Conservation (phyloP, 2,888 invertebrate genomes). For the Drosophila paranaensis region DNA sequence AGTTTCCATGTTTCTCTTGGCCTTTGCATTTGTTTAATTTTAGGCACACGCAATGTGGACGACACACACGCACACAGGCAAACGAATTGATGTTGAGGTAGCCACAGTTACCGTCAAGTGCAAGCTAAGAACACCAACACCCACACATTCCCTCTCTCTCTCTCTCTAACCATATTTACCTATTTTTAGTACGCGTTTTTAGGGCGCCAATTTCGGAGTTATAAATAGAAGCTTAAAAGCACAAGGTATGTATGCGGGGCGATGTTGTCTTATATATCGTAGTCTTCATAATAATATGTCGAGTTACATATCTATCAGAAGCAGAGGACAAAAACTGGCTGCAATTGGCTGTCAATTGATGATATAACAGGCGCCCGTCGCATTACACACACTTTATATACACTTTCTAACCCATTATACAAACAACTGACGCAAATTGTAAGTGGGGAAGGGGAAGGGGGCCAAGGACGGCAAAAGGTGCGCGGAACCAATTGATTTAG, state of each 20-base stretch:
- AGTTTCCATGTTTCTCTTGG: conserved; percentile 45
- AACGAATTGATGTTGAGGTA: conserved; percentile 70
- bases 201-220: conserved; percentile 53
- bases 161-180: background rate
- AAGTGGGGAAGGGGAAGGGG: conserved; percentile 9
- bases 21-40: conserved; percentile 53
- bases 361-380: conserved; percentile 53
- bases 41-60: conserved; percentile 54
- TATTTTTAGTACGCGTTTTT: conserved; percentile 68
- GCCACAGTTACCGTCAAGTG: conserved; percentile 65
- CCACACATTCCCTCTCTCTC: background rate
- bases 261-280: conserved; percentile 13
- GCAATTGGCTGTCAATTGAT: conserved; percentile 60
- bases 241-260: conserved; percentile 25
- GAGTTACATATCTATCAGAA: conserved; percentile 31
- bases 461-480: background rate
- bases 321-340: background rate
- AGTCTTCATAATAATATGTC: conserved; percentile 37
- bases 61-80: conserved; percentile 28
- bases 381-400: conserved; percentile 1
- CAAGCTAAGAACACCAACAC: conserved; percentile 45
- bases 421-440: conserved; percentile 64
- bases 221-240: conserved; percentile 35
- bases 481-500: conserved; percentile 11
- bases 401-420: conserved; percentile 30